Percentiles rank a stretch among this genome's conserved stretches.
These are phyloP conservation scores for Myotis davidii DNA, from an alignment of 2,113 vertebrate species.

Conservation along the genomic window DNA sequence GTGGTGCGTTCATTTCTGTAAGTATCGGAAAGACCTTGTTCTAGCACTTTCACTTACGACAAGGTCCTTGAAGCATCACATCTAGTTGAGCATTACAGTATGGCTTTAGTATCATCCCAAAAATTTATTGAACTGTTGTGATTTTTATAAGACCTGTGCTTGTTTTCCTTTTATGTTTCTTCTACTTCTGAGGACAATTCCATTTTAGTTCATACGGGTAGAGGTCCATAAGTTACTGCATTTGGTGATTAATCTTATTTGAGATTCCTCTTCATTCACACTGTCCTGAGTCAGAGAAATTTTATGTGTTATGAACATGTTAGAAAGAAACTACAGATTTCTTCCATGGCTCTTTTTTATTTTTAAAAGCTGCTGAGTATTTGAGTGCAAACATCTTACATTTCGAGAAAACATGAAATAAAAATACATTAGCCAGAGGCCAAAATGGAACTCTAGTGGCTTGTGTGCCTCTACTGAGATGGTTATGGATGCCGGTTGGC, in stretches of 20 bases:
- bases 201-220: neutral
- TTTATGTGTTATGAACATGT: conserved; percentile 9
- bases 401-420: neutral
- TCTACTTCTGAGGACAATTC: conserved; percentile 1
- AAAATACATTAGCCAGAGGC: neutral
- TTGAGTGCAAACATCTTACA: conserved; percentile 34
- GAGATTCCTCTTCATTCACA: neutral
- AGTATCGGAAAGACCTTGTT: conserved; percentile 3
- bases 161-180: neutral
- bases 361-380: conserved; percentile 41
- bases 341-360: neutral
- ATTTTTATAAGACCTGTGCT: neutral
- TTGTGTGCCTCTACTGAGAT: neutral
- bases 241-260: neutral
- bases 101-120: neutral
- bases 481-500: neutral
- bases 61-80: neutral
- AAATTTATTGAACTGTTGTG: neutral
- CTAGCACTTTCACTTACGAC: neutral
- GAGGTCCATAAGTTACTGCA: neutral
- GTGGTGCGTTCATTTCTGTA: neutral
- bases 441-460: neutral
- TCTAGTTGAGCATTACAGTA: neutral
- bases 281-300: neutral
- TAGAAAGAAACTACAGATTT: neutral